Percentiles rank a stretch among this genome's conserved stretches.
These are phyloP conservation scores for Sitodiplosis mosellana DNA, from an alignment of 1,140 invertebrate genomes.

Conservation along the genomic window DNA sequence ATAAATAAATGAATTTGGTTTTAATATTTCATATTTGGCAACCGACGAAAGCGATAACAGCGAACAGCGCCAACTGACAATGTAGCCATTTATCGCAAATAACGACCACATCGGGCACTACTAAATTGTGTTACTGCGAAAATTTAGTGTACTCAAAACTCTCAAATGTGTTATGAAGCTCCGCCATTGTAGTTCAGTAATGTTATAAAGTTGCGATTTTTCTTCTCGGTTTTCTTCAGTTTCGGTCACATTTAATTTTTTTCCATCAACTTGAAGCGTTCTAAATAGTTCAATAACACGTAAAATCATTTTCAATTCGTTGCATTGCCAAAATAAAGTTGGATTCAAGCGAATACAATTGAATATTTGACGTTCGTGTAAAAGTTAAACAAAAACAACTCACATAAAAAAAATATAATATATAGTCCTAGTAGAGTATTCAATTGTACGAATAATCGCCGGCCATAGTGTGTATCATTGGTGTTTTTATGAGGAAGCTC, in stretches of 20 bases:
- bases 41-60: constrained; percentile 21
- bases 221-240: constrained; percentile 8
- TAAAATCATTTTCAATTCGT: constrained; percentile 9
- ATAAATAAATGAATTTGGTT: too few species aligned
- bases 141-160: too few species aligned
- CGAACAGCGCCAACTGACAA: constrained; percentile 4
- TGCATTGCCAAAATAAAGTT: neutral
- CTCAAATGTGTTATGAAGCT: too few species aligned
- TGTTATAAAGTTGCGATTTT: constrained; percentile 8
- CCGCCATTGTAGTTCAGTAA: constrained; percentile 9
- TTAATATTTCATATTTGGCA: too few species aligned
- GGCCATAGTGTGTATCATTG: neutral
- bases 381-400: neutral
- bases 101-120: too few species aligned
- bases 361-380: constrained; percentile 6
- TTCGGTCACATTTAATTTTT: constrained; percentile 3
- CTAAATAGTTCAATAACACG: constrained; percentile 3
- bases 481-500: constrained; percentile 2
- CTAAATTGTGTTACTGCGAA: too few species aligned
- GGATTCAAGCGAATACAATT: neutral
- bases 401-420: neutral
- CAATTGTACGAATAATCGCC: neutral
- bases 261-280: neutral
- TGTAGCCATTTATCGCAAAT: too few species aligned
- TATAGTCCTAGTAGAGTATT: too few species aligned